These are phyloP conservation scores for Drosophila helvetica DNA, from an alignment of 2,888 invertebrate species.

Conservation along the genomic window DNA sequence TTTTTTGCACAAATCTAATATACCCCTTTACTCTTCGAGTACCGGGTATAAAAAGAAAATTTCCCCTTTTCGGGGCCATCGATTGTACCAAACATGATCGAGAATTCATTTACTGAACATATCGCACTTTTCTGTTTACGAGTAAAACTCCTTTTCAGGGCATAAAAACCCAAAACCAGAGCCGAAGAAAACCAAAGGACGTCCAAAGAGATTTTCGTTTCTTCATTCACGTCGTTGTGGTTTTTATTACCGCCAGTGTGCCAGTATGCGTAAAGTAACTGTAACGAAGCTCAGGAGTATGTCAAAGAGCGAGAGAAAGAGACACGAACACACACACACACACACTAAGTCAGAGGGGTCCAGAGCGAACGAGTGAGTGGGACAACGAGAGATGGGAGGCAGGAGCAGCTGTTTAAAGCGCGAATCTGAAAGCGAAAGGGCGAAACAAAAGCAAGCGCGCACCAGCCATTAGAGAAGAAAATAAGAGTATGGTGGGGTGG, in stretches of 20 bases:
- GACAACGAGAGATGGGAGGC: not conserved
- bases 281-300: constrained; percentile 58
- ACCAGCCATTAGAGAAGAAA: constrained; percentile 2
- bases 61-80: not conserved
- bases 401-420: constrained; percentile 72
- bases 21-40: too few species aligned
- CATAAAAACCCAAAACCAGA: constrained; percentile 1
- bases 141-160: not conserved
- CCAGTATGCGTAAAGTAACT: constrained; percentile 69
- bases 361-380: constrained; percentile 1
- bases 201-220: constrained; percentile 45
- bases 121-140: not conserved
- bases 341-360: not conserved
- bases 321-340: constrained; percentile 9
- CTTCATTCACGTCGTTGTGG: constrained; percentile 39
- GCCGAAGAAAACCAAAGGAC: constrained; percentile 19
- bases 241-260: constrained; percentile 62
- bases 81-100: not conserved
- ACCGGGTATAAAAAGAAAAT: too few species aligned
- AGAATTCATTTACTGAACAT: not conserved
- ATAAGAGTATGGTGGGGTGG: not conserved
- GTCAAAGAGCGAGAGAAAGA: constrained; percentile 23
- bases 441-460: constrained; percentile 52
- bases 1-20: too few species aligned
- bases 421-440: constrained; percentile 69